These are phyloP conservation scores for Eidolon dupreanum DNA, from an alignment of 2,797 vertebrate genomes.

Conservation along the genomic window DNA sequence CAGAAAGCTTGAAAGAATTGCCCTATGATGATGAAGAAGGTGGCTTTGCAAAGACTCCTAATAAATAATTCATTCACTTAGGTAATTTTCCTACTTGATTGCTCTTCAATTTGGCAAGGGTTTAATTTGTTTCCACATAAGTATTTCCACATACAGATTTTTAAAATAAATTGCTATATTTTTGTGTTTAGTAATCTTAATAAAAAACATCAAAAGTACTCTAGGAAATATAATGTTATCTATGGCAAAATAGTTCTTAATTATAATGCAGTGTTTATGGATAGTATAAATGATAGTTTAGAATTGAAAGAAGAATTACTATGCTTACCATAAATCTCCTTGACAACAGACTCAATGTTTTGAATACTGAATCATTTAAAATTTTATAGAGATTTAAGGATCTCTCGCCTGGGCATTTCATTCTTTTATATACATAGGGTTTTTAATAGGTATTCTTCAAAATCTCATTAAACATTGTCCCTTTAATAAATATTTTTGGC, in stretches of 20 bases:
- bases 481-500: slow-evolving; percentile 33
- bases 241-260: slow-evolving; percentile 73
- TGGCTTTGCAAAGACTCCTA: background rate
- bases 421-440: background rate
- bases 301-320: slow-evolving; percentile 72
- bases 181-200: slow-evolving; percentile 60
- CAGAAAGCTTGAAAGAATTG: background rate
- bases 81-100: background rate
- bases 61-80: slow-evolving; percentile 58
- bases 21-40: background rate
- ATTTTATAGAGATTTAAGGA: slow-evolving; percentile 56
- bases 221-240: slow-evolving; percentile 58
- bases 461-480: slow-evolving; percentile 6
- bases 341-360: slow-evolving; percentile 52
- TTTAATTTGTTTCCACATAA: slow-evolving; percentile 60
- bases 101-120: background rate
- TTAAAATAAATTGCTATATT: slow-evolving; percentile 29
- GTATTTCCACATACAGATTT: slow-evolving; percentile 27
- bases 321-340: slow-evolving; percentile 73
- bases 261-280: slow-evolving; percentile 72
- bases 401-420: slow-evolving; percentile 51
- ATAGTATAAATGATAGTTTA: slow-evolving; percentile 64
- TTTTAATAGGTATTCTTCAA: slow-evolving; percentile 42
- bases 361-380: slow-evolving; percentile 61
- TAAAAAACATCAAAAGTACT: slow-evolving; percentile 58